A percentile compares a stretch with the other conserved stretches of the same genome.
These are phyloP conservation scores for Galbula dea DNA, from an alignment of 2,113 vertebrate species.

Conservation along the genomic window DNA sequence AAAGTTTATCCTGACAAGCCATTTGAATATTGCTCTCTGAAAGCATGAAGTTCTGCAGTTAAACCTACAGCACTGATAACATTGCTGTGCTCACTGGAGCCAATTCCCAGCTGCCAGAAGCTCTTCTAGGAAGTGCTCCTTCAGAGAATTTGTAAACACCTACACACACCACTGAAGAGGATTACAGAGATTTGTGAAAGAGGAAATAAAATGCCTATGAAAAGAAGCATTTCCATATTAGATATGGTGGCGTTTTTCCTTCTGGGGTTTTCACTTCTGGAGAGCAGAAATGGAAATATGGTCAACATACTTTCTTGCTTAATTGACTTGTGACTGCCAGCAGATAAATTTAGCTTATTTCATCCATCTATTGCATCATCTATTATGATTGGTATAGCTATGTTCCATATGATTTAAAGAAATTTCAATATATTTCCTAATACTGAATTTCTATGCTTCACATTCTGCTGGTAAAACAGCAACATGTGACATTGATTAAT, in stretches of 20 bases:
- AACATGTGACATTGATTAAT: background rate
- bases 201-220: background rate
- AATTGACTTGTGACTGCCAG: background rate
- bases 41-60: slow-evolving; percentile 9
- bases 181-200: slow-evolving; percentile 46
- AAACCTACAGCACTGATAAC: slow-evolving; percentile 16
- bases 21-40: slow-evolving; percentile 31
- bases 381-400: background rate
- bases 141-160: slow-evolving; percentile 36
- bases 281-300: slow-evolving; percentile 7
- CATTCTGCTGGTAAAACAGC: background rate
- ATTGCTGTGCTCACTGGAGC: background rate
- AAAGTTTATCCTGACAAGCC: background rate
- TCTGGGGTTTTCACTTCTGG: background rate
- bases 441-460: background rate
- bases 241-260: background rate
- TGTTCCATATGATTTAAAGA: background rate
- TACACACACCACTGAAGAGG: slow-evolving; percentile 6
- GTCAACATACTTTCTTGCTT: background rate
- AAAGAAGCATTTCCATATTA: slow-evolving; percentile 12
- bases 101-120: background rate
- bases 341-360: slow-evolving; percentile 32
- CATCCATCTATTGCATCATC: background rate
- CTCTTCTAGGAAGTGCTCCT: background rate
- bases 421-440: background rate